phyloP scores from a whole-genome alignment of 2,888 invertebrate species.

The Cenopis cana region DNA sequence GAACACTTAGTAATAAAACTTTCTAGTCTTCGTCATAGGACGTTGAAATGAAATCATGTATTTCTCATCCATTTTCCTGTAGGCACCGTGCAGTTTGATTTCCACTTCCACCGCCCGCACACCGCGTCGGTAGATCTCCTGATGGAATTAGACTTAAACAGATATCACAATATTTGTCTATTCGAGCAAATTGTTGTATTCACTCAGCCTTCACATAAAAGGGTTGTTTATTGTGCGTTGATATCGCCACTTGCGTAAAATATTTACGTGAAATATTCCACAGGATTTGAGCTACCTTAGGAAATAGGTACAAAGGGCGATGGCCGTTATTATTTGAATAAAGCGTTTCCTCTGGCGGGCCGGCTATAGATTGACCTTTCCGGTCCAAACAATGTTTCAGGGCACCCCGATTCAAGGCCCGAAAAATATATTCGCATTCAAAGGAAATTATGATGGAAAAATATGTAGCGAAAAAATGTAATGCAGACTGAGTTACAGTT shows the following conservation, averaged over 20 bases:
- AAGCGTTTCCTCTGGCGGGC: constrained; percentile 47
- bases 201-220: constrained; percentile 42
- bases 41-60: constrained; percentile 15
- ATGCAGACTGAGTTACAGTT: constrained; percentile 8
- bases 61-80: constrained; percentile 31
- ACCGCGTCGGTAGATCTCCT: constrained; percentile 6
- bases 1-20: constrained; percentile 23
- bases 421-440: constrained; percentile 23
- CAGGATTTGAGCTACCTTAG: constrained; percentile 35
- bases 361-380: constrained; percentile 53
- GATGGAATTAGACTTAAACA: constrained; percentile 6
- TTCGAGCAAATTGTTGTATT: constrained; percentile 39
- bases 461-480: constrained; percentile 16
- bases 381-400: constrained; percentile 48
- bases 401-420: constrained; percentile 26
- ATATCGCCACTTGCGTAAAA: constrained; percentile 48
- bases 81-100: constrained; percentile 30
- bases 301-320: constrained; percentile 50
- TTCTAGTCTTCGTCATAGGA: constrained; percentile 3
- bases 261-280: constrained; percentile 51
- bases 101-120: constrained; percentile 18
- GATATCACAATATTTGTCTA: constrained; percentile 7
- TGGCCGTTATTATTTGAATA: constrained; percentile 48
- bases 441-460: constrained; percentile 23
- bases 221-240: constrained; percentile 45